Conservation (phyloP, 2,113 vertebrate genomes). For the Rallus limicola region DNA sequence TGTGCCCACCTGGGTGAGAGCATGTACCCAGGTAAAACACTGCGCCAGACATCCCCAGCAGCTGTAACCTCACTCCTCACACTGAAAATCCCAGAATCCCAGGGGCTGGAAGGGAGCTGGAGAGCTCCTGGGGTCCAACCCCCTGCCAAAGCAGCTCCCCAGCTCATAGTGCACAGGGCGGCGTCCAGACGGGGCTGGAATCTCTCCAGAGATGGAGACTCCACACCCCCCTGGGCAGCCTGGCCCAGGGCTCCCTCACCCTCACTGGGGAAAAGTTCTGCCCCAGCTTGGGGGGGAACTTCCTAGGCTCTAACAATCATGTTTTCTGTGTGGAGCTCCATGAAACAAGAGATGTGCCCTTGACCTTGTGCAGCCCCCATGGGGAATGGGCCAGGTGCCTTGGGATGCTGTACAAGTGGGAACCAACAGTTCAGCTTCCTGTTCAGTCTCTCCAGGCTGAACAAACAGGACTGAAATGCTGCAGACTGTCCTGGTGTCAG, state of each 20-base stretch:
- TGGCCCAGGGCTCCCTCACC: no score
- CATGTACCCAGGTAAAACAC: neutral
- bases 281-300: no score
- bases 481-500: no score
- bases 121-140: no score
- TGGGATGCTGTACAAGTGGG: accelerated
- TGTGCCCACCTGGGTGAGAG: neutral
- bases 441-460: neutral
- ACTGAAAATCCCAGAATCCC: neutral
- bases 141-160: no score
- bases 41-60: no score
- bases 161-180: no score
- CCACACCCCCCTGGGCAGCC: no score
- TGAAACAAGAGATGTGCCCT: neutral
- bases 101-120: no score
- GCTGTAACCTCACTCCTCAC: neutral
- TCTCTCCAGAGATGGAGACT: no score
- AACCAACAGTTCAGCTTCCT: accelerated
- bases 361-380: accelerated
- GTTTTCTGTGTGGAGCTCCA: neutral
- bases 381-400: neutral
- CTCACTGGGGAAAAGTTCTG: no score
- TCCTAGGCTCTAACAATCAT: neutral
- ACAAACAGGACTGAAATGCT: neutral
- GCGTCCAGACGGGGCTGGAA: no score